Evolutionary conservation across 2,888 invertebrate genomes (phyloP), one percentile per base, ranked within the genome.

Genomic region (Scaptomyza flava): DNA sequence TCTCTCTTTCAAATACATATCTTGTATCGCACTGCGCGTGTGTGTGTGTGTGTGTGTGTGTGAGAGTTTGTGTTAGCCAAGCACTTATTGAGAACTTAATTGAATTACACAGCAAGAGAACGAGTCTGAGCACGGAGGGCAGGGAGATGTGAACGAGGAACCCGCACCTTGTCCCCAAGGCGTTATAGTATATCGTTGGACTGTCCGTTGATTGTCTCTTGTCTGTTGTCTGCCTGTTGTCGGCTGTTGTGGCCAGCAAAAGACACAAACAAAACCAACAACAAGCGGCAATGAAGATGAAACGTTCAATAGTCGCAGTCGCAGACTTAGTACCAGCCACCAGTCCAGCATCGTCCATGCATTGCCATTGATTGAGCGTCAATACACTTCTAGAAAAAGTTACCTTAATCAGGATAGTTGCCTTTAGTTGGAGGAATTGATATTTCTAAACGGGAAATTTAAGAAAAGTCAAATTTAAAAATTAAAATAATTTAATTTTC

Each of bases 71-170:
- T 75, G 75, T 69, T 46, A 68, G 69, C 68, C 79, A 79, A 70
- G 72, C 81, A 81, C 79, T 78, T 78, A 77, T 77, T 68, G 86
- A 79, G 86, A 86, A 86, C 86, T 80, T 87, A 84, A 84, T 87
- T 84, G 84, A 84, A 84, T 82, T 87, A 83, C 72, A 63, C 69
- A 57, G 51, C 50, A 41, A 41, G 58, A 72, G 59, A 61, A 63
- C 52, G 66, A 59, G 57, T 30, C 30, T 4, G n/a, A 11, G 20
- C 7, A 23, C 14, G 36, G n/a, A 14, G 48, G 8, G 47, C 17
- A 38, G 56, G 69, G 51, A 1, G 48, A 34, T n/a, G 46, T 14
- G 27, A 56, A 65, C 52, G 73, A 58, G 56, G 54, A 66, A 68
- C 73, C 77, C 77, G 72, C 72, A 68, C 77, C 77, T 71, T 72